A percentile compares a stretch with the other conserved stretches of the same genome.
phyloP scores from a whole-genome alignment of 2,113 vertebrate genomes.

The Apeltes quadracus region DNA sequence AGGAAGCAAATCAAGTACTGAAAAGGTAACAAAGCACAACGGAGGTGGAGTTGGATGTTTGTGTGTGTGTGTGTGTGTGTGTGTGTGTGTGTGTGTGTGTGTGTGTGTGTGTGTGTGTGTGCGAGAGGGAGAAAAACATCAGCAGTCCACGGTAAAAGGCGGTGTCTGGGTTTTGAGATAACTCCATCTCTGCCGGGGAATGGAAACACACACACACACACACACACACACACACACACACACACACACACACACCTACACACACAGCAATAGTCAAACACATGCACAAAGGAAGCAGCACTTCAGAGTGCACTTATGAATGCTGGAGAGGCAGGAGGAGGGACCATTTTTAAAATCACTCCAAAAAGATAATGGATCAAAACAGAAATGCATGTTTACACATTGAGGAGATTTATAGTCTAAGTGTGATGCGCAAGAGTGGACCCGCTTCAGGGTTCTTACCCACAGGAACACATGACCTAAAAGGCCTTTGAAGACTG shows the following conservation, averaged over 20 bases:
- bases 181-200: conserved; percentile 40
- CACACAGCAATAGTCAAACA: conserved; percentile 1
- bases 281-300: conserved; percentile 11
- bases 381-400: not conserved
- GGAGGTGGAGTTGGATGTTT: not conserved
- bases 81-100: conserved; percentile 15
- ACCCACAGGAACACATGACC: not conserved
- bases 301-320: conserved; percentile 19
- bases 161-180: conserved; percentile 59
- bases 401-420: not conserved
- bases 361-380: not conserved
- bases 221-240: conserved; percentile 5
- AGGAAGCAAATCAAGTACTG: not conserved
- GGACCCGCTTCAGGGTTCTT: not conserved
- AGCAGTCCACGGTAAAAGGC: conserved; percentile 31
- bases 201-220: conserved; percentile 22
- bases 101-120: conserved; percentile 17
- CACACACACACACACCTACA: conserved; percentile 14
- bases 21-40: not conserved
- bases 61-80: conserved; percentile 6
- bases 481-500: not conserved
- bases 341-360: conserved; percentile 11
- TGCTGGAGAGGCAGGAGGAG: conserved; percentile 2
- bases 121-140: conserved; percentile 27
- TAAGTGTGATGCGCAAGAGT: not conserved